These are phyloP conservation scores for Artemisiospiza belli DNA, from an alignment of 2,113 vertebrate genomes.

Conservation along the genomic window DNA sequence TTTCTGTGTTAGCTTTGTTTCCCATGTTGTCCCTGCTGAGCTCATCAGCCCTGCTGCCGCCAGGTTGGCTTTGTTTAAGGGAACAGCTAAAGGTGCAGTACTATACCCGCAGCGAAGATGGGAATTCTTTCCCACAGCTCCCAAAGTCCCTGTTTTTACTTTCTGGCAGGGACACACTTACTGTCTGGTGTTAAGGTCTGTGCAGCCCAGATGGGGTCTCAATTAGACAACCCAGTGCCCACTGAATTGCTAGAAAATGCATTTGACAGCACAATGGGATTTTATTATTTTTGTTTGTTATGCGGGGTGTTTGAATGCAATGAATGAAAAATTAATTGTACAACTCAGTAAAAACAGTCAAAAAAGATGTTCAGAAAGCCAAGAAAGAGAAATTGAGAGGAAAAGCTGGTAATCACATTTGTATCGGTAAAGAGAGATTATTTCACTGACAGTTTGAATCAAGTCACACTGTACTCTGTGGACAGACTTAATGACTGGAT, in stretches of 20 bases:
- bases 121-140: not conserved
- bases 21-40: not conserved
- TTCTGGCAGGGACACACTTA: fast-evolving
- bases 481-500: not conserved
- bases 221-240: not conserved
- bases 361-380: not conserved
- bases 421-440: not conserved
- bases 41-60: not conserved
- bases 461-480: not conserved
- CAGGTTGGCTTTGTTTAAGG: not conserved
- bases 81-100: not conserved
- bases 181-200: not conserved
- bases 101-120: not conserved
- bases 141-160: not conserved
- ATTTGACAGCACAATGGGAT: not conserved
- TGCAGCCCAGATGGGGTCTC: not conserved
- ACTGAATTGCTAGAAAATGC: not conserved
- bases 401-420: not conserved
- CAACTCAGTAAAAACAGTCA: not conserved
- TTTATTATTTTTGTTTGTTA: not conserved
- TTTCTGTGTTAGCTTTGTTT: not conserved
- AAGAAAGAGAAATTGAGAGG: not conserved
- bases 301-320: not conserved
- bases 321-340: not conserved
- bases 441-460: not conserved